Base-by-base conservation (phyloP, 2,888 invertebrate species). In the Globia sparganii region DNA sequence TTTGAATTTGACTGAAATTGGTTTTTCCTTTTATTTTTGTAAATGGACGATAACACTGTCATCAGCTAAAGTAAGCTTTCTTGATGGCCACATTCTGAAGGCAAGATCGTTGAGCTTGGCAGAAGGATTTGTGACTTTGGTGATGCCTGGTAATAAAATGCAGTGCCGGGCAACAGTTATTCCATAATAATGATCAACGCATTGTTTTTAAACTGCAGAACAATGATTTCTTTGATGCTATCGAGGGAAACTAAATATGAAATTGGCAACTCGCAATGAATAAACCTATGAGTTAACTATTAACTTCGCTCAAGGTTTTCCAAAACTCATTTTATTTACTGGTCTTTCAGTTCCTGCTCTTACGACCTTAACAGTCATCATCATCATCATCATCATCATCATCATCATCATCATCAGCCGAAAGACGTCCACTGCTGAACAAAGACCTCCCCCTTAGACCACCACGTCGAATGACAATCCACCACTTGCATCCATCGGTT, bases 1-100 rank as follows among this genome's bases (percentile, higher is more conserved):
- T 53, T 21, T 46, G 8, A n/a, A 56, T 31, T 66, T 66, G 21
- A 34, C 21, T 58, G 53, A 68, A 68, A 65, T 46, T 67, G 9
- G 4, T 18, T 37, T 31, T 46, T 46, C 4, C 25, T n/a, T 34
- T 75, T 67, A 31, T 46, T 49, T 62, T 58, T 56, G 6, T 28
- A 40, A 59, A 56, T 43, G 18, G 4, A 21, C 2, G 43, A 0
- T 1, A 65, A 37, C 15, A 43, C 49, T 28, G 58, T 40, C 31
- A n/a, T 66, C 31, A 62, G 15, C 11, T 46, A 37, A 67, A 28
- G 21, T 34, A 49, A 69, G 70, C 8, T 70, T 59, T 59, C 9
- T n/a, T 69, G 1, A 37, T n/a, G 1, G n/a, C 13, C 73, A 5
- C 21, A 37, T 40, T 58, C n/a, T 59, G 59, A 28, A 31, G 8